Evolutionary conservation across 2,113 vertebrate species (phyloP), one percentile per base, ranked within the genome.

Genomic region (Nestor notabilis): DNA sequence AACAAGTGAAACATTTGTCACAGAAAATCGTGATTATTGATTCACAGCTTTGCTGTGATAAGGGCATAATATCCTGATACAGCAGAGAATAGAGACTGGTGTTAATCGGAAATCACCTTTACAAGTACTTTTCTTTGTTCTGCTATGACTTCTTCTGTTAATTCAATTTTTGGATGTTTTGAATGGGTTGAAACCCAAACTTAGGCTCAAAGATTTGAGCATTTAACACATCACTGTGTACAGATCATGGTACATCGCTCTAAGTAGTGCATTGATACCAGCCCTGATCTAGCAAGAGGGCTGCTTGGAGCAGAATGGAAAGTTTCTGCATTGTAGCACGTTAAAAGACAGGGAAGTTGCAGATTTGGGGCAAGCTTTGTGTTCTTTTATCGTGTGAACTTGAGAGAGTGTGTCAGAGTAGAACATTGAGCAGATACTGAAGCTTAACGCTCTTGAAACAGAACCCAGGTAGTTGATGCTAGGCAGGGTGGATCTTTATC

Each of bases 171-270:
- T 79, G 9, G 8, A 20, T 76, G 35, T 78, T 90, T 79, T 64
- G 20, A 68, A 23, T 23, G 44, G 47, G 31, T 49, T 77, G n/a
- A 75, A 82, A 75, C 69, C 18, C 39, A 69, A 18, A 60, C 33
- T 17, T 75, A 5, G 15, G 17, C 29, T 87, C 39, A 68, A 35
- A 52, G 65, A 3, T 47, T 19, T 43, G 3, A 41, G 68, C 10
- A 25, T 50, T n/a, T 69, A 24, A 46, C 7, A 7, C 2, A 1
- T 68, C 29, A 3, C 25, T 80, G 17, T 27, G 20, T 56, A 15
- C 7, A 5, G 49, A 17, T 76, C 8, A 3, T 27, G 21, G 17
- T 50, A 14, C 2, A 1, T 92, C 1, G 0, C 24, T 61, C 10
- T 72, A n/a, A 83, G 24, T 16, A 19, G 2, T 27, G 11, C 31